phyloP scores from a whole-genome alignment of 2,113 vertebrate species.

The Aythya baeri region DNA sequence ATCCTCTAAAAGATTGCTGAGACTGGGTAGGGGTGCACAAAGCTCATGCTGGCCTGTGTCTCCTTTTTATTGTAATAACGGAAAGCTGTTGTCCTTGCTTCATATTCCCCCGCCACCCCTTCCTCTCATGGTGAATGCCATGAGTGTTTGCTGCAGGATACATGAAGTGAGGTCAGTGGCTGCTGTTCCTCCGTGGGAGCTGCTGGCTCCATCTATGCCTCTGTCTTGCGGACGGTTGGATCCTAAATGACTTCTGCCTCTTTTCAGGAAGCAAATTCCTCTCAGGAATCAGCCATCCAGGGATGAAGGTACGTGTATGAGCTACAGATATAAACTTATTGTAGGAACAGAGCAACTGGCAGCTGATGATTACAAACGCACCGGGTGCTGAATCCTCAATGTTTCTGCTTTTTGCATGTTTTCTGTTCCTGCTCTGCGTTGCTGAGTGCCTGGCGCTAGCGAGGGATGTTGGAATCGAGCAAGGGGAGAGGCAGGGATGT shows the following conservation, averaged over 20 bases:
- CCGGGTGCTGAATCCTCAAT: not conserved
- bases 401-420: not conserved
- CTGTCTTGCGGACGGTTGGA: not conserved
- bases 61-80: slow-evolving; percentile 17
- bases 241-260: not conserved
- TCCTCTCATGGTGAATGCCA: not conserved
- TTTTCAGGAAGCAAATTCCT: not conserved
- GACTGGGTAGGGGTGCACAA: not conserved
- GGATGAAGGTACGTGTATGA: not conserved
- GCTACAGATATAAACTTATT: not conserved
- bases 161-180: not conserved
- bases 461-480: not conserved
- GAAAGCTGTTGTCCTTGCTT: not conserved
- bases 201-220: not conserved
- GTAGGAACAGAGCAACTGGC: not conserved
- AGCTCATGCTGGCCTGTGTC: not conserved
- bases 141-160: not conserved
- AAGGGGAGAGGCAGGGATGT: not conserved
- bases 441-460: not conserved
- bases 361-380: not conserved
- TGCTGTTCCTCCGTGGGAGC: not conserved
- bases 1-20: slow-evolving; percentile 66
- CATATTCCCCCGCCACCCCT: not conserved
- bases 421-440: not conserved
- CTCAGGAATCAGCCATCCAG: not conserved